phyloP scores from a whole-genome alignment of 2,797 vertebrate species.

The Gobio occitaniae region DNA sequence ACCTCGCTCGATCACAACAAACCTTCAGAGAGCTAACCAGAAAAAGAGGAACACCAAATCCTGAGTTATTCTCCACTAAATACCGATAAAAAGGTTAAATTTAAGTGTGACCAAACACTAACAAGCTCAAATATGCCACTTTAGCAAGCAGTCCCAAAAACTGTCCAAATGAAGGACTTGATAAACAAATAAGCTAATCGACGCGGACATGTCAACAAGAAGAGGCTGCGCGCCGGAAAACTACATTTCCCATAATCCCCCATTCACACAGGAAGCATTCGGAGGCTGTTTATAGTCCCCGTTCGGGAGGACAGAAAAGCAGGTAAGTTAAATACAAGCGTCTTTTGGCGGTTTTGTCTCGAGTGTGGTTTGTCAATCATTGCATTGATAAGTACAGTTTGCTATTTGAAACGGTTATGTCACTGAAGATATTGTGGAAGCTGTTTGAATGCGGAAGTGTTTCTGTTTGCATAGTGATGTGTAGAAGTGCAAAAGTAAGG shows the following conservation, averaged over 20 bases:
- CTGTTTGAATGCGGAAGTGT: constrained; percentile 40
- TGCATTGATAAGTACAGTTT: neutral
- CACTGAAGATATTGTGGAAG: neutral
- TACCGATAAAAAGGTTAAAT: neutral
- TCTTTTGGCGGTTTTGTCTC: neutral
- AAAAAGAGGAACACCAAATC: neutral
- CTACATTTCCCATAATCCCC: constrained; percentile 37
- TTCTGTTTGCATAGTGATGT: neutral
- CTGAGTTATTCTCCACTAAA: neutral
- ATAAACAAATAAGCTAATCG: neutral
- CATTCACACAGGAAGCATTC: constrained; percentile 25
- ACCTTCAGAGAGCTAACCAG: neutral
- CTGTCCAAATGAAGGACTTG: no score
- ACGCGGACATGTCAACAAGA: neutral
- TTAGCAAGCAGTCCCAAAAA: neutral
- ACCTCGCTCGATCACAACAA: no score
- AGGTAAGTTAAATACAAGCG: constrained; percentile 14
- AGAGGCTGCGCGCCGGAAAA: neutral
- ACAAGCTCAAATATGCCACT: neutral
- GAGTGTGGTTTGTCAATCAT: neutral
- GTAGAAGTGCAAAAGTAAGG: neutral
- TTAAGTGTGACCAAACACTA: neutral
- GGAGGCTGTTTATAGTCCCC: neutral
- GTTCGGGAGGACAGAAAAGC: neutral
- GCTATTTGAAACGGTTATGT: neutral